phyloP scores from a whole-genome alignment of 2,797 vertebrate species.

The Oryzias dopingdopingensis region DNA sequence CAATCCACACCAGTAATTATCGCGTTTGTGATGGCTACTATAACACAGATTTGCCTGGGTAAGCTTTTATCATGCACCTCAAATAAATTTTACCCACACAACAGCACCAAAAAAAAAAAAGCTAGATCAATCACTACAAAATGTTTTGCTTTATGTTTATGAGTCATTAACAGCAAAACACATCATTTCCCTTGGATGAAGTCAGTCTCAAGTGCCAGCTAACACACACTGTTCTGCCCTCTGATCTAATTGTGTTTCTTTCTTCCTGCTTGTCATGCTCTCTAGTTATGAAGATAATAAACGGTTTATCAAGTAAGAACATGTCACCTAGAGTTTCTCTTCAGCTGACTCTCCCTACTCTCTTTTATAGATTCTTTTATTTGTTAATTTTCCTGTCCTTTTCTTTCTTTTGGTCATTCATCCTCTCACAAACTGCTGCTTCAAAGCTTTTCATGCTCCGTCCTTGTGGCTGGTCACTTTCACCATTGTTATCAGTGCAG shows the following conservation, averaged over 20 bases:
- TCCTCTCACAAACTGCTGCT: slow-evolving; percentile 34
- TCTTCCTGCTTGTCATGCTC: slow-evolving; percentile 97
- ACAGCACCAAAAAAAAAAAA: slow-evolving; percentile 37
- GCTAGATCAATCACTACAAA: slow-evolving; percentile 34
- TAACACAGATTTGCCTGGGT: slow-evolving; percentile 99
- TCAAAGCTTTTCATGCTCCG: slow-evolving; percentile 38
- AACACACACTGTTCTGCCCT: slow-evolving; percentile 68
- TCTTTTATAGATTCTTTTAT: slow-evolving; percentile 18
- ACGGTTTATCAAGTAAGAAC: slow-evolving; percentile 99
- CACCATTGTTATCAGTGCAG: slow-evolving; percentile 43
- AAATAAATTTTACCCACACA: slow-evolving; percentile 61
- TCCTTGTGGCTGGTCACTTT: slow-evolving; percentile 55
- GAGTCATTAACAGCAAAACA: slow-evolving; percentile 71
- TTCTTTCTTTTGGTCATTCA: slow-evolving; percentile 18
- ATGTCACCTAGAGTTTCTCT: slow-evolving; percentile 87
- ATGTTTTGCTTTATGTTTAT: slow-evolving; percentile 53
- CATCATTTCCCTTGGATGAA: slow-evolving; percentile 53
- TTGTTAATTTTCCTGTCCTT: slow-evolving; percentile 3
- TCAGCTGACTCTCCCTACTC: slow-evolving; percentile 74
- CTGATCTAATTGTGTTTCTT: slow-evolving; percentile 99
- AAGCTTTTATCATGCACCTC: slow-evolving; percentile 91
- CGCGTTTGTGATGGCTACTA: slow-evolving; percentile 99
- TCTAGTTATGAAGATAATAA: slow-evolving; percentile 99
- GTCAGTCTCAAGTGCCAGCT: slow-evolving; percentile 65
- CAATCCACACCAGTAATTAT: slow-evolving; percentile 98